phyloP scores from a whole-genome alignment of 35 echinoderm and acorn worm genomes.

The Diadema setosum region DNA sequence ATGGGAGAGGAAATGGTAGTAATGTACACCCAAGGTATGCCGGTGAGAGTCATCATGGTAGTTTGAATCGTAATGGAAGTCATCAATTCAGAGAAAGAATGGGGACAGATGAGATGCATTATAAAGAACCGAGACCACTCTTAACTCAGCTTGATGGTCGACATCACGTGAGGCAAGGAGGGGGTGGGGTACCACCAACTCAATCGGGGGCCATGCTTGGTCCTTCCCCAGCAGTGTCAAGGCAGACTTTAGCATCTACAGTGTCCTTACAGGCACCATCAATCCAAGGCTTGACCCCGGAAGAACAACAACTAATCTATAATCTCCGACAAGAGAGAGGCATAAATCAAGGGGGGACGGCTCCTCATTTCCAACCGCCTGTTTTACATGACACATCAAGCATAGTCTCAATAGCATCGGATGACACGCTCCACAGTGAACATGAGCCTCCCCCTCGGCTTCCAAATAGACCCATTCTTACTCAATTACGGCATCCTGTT shows the following conservation, averaged over 20 bases:
- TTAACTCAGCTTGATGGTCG: not conserved
- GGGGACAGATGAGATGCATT: not conserved
- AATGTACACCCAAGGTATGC: not conserved
- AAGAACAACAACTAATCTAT: not conserved
- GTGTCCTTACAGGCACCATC: constrained; percentile 6
- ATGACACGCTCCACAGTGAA: not conserved
- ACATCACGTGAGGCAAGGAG: not conserved
- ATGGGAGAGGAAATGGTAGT: not conserved
- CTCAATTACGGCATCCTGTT: not conserved
- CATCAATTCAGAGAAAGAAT: too few relatives aligned
- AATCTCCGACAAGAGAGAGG: not conserved
- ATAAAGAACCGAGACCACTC: not conserved
- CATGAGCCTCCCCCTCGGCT: not conserved
- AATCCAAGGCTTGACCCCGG: not conserved
- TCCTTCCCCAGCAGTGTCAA: not conserved
- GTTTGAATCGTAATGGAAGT: too few relatives aligned
- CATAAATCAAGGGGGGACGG: not conserved
- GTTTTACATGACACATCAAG: not conserved
- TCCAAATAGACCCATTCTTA: not conserved
- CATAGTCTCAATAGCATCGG: not conserved
- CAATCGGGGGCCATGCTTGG: not conserved
- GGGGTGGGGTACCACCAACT: not conserved
- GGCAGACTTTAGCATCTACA: not conserved
- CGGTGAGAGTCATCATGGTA: too few relatives aligned
- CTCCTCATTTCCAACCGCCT: not conserved